Base-by-base conservation (phyloP, 2,797 vertebrate genomes). In the Synaphobranchus kaupii region DNA sequence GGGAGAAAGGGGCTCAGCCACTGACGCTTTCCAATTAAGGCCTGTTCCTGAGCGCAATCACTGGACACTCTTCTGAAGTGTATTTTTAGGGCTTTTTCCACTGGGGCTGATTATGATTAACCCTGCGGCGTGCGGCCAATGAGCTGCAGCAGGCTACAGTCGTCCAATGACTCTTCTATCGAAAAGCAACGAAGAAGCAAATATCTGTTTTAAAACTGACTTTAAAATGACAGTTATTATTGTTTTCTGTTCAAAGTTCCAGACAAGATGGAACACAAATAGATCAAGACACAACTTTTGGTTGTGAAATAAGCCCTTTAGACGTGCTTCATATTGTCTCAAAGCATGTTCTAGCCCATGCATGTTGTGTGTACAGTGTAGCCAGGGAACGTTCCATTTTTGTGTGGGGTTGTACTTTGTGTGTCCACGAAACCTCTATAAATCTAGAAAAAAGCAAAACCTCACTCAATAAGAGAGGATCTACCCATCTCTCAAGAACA, bases 61-160 rank as follows among this genome's bases (percentile, higher is more conserved):
- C 83, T 31, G 28, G 44, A 50, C 76, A 28, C 54, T 81, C 22
- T 78, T 81, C 44, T 68, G 39, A 85, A 28, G 28, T 85, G 87
- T 80, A 80, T 85, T 88, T 88, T 85, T 88, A 88, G 86, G 86
- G 82, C 83, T 84, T 48, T n/a, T 84, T 84, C 71, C 82, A 78
- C 22, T 54, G 22, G 63, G 34, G 48, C 82, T 85, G 68, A 80
- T 88, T 78, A 48, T 84, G 66, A 80, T 84, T 88, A 85, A 85
- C 84, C 66, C 71, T 84, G 66, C 54, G 47, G 52, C 34, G 48
- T 84, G 63, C 50, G 66, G 63, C 47, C 48, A 66, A 50, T 44
- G 50, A 56, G 82, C n/a, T 78, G 28, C 50, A 25, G 78, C 78
- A 50, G 47, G 78, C 7, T 25, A 50, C 28, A 7, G 25, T 4